These are phyloP conservation scores for Origma solitaria DNA, from an alignment of 2,113 vertebrate species.

Conservation along the genomic window DNA sequence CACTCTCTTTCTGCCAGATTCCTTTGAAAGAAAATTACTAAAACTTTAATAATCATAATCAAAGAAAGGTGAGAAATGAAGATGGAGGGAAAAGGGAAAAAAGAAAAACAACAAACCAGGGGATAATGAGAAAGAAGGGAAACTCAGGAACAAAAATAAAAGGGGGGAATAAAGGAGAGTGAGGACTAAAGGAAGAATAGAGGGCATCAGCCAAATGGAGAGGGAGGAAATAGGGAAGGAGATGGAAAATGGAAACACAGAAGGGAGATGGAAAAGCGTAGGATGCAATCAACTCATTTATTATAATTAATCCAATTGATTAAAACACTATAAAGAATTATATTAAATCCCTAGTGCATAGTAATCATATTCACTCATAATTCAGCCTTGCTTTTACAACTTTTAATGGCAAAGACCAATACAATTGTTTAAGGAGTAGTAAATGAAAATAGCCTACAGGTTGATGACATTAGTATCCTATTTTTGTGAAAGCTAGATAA, in stretches of 20 bases:
- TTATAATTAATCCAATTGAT: background rate
- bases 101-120: background rate
- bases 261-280: background rate
- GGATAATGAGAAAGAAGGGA: background rate
- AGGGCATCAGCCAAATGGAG: background rate
- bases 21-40: background rate
- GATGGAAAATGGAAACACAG: background rate
- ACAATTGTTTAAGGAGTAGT: background rate
- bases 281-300: background rate
- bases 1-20: background rate
- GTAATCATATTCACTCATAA: background rate
- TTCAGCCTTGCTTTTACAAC: background rate
- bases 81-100: accelerated
- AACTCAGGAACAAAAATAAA: background rate
- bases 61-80: background rate
- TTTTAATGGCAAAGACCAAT: background rate
- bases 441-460: background rate
- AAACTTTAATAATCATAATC: background rate
- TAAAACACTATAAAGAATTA: background rate
- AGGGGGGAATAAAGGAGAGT: background rate
- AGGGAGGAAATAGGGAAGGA: background rate
- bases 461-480: background rate
- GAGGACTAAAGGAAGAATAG: background rate
- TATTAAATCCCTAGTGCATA: background rate
- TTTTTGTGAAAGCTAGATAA: background rate